Percentiles rank a stretch among this genome's conserved stretches.
Evolutionary conservation across 2,797 vertebrate species (phyloP).

Genomic region (Cyprinodon diabolis): DNA sequence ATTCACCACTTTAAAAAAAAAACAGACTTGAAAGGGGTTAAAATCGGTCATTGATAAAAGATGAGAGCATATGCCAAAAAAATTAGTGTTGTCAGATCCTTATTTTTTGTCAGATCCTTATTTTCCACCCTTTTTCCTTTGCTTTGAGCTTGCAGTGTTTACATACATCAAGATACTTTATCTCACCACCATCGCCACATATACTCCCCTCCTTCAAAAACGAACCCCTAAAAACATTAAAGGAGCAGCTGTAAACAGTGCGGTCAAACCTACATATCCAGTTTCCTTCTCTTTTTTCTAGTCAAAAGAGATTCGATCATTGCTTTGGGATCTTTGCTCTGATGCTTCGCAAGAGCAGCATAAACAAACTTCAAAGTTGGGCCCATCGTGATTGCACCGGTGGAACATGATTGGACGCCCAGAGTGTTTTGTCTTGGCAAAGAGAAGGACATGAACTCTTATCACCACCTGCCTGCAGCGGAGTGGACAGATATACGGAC

Average conservation of each 20-base stretch:
- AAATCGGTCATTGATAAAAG: slow-evolving; percentile 49
- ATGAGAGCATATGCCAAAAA: slow-evolving; percentile 49
- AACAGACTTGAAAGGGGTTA: neutral
- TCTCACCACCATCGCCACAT: neutral
- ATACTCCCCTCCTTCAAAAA: neutral
- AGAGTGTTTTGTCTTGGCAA: slow-evolving; percentile 30
- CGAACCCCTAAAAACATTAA: neutral
- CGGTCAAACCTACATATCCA: neutral
- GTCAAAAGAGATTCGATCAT: slow-evolving; percentile 23
- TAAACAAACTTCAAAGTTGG: slow-evolving; percentile 55
- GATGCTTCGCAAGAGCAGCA: slow-evolving; percentile 8
- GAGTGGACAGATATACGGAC: slow-evolving; percentile 30
- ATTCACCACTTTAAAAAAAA: too few relatives aligned
- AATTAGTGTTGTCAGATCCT: slow-evolving; percentile 58
- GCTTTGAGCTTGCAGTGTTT: slow-evolving; percentile 62
- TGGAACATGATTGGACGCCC: slow-evolving; percentile 30
- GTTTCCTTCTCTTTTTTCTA: neutral
- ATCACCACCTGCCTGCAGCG: slow-evolving; percentile 50
- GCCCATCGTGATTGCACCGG: slow-evolving; percentile 22
- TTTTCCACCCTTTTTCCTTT: slow-evolving; percentile 44
- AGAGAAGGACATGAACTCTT: slow-evolving; percentile 23
- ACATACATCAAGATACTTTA: slow-evolving; percentile 40
- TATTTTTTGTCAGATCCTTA: slow-evolving; percentile 58
- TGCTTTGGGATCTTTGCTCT: slow-evolving; percentile 16
- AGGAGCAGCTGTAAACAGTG: neutral